A percentile compares a stretch with the other conserved stretches of the same genome.
Conservation (phyloP, 2,797 vertebrate genomes). For the Poeciliopsis presidionis region DNA sequence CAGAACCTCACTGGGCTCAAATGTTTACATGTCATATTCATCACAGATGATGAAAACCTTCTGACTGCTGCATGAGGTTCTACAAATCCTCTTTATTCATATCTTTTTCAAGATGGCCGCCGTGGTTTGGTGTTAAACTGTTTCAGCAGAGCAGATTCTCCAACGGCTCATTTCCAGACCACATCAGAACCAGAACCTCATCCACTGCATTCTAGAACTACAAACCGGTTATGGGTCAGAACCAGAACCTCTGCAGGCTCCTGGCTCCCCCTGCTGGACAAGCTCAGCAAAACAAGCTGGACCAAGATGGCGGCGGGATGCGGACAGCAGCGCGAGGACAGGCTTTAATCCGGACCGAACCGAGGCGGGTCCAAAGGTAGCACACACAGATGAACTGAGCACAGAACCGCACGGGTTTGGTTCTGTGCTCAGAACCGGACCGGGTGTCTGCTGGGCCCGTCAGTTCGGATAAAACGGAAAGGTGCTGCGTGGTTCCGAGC, state of each 20-base stretch:
- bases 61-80: too few species aligned
- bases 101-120: too few species aligned
- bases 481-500: background rate
- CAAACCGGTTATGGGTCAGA: background rate
- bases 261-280: background rate
- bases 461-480: background rate
- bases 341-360: background rate
- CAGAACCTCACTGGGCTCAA: too few species aligned
- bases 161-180: background rate
- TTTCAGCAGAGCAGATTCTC: too few species aligned
- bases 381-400: background rate
- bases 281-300: too few species aligned
- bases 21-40: too few species aligned
- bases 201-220: background rate
- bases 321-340: background rate
- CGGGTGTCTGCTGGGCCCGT: background rate
- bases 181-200: background rate
- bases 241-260: background rate
- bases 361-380: slow-evolving; percentile 23
- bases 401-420: background rate
- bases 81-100: too few species aligned
- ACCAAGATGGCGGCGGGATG: slow-evolving; percentile 49
- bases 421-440: background rate
- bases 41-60: too few species aligned
- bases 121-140: too few species aligned